Evolutionary conservation across 2,888 invertebrate genomes (phyloP).

Genomic region (Shargacucullia verbasci): DNA sequence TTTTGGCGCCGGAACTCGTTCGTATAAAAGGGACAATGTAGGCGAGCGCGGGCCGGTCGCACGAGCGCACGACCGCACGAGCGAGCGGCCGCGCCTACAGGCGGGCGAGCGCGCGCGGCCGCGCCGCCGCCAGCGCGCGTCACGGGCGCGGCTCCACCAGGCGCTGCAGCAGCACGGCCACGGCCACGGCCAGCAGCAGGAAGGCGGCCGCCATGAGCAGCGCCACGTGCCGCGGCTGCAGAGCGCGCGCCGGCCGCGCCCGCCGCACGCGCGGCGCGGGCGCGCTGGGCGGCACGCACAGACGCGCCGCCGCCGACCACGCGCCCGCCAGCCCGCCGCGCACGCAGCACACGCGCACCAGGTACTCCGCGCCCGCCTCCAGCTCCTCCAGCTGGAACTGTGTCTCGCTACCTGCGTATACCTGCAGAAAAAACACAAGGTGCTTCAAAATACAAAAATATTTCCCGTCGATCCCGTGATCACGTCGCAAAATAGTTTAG

Average conservation of each 20-base stretch:
- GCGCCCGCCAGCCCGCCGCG: slow-evolving; percentile 92
- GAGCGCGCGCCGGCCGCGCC: slow-evolving; percentile 87
- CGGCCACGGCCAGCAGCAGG: slow-evolving; percentile 89
- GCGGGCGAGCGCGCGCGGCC: slow-evolving; percentile 78
- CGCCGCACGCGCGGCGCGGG: slow-evolving; percentile 90
- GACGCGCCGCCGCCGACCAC: slow-evolving; percentile 91
- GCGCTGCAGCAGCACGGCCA: slow-evolving; percentile 90
- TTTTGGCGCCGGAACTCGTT: slow-evolving; percentile 28
- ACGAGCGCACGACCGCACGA: neutral
- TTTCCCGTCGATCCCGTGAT: no score
- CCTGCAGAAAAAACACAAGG: slow-evolving; percentile 79
- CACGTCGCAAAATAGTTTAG: no score
- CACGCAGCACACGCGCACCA: slow-evolving; percentile 93
- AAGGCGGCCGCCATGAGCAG: slow-evolving; percentile 90
- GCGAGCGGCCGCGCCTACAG: slow-evolving; percentile 52
- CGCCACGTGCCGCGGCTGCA: slow-evolving; percentile 87
- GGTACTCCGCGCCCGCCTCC: slow-evolving; percentile 93
- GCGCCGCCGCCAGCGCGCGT: slow-evolving; percentile 81
- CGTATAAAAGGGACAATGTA: slow-evolving; percentile 26
- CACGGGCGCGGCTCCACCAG: slow-evolving; percentile 85
- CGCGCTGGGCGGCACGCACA: slow-evolving; percentile 72
- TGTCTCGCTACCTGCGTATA: slow-evolving; percentile 91
- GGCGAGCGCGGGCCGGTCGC: neutral
- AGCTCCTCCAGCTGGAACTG: slow-evolving; percentile 91
- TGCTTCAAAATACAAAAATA: no score